Base-by-base conservation (phyloP, 2,797 vertebrate genomes). In the Crotalus adamanteus region DNA sequence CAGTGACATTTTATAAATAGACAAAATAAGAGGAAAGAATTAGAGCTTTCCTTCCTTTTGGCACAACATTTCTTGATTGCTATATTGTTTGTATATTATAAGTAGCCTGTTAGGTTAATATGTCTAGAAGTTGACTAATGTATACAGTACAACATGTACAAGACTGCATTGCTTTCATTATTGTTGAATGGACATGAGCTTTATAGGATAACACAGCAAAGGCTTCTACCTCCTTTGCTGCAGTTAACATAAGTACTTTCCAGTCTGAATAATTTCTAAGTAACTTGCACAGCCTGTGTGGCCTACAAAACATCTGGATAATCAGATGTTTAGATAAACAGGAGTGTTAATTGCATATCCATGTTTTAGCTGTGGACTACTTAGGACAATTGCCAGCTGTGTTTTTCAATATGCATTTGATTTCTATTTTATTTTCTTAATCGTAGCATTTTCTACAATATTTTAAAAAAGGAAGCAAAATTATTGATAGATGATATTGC, bases 51-150 rank as follows among this genome's bases (percentile, higher is more conserved):
- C 97, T 97, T 94, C 92, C 95, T 91, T 96, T 97, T 98, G 96
- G 97, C 97, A 95, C 96, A 97, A 98, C 98, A 98, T 98, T 97
- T 97, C 96, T 96, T 98, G 98, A 98, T 98, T 98, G 98, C 97
- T 97, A 97, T 97, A 97, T 97, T 97, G 95, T 97, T 97, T 96
- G 96, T 97, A 97, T 97, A 96, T 97, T 97, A 97, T 98, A 97
- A 97, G 95, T 95, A 94, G 94, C 91, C 95, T 61, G 22, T 69
- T 87, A 92, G 96, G 94, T 78, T 95, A 96, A 96, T 94, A 92
- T 96, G 94, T 89, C 97, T 94, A 0, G 2, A 96, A 96, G 97
- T 94, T 97, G 97, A 98, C 96, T 97, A 96, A 97, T 97, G 94
- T 96, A 97, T 97, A 98, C 95, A 96, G 93, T 95, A 95, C 56